Base-by-base conservation (phyloP, 2,888 invertebrate genomes). In the Limnephilus lunatus region DNA sequence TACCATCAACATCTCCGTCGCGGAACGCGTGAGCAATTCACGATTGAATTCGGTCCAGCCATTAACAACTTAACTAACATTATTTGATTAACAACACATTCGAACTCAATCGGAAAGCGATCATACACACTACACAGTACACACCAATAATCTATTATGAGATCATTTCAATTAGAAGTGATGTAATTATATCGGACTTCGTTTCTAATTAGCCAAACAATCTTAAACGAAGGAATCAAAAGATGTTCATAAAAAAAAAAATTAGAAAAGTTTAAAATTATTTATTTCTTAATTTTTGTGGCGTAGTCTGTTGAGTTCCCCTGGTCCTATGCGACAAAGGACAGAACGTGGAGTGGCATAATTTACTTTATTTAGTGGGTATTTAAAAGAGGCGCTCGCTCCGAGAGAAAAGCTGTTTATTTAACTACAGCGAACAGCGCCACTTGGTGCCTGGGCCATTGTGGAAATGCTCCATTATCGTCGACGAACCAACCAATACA, bases 321-420 rank as follows among this genome's bases (percentile, higher is more conserved):
- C 88, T 89, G 88, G 80, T 32, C 80, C 11, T 44, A 48, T 4
- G 19, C 44, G 90, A 90, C 82, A 90, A 93, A 90, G 87, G 92
- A 86, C 80, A 82, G 91, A 90, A 90, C 93, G 93, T 92, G 91
- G 92, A 90, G 91, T 89, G 91, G 93, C 93, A 93, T 93, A 93
- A 92, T 93, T 92, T 93, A 93, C 92, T 93, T 93, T 93, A 93
- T 93, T 93, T 93, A 93, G 93, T 90, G 92, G 93, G 91, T 89
- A 92, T 92, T 93, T 93, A 93, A 93, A 92, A 93, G 92, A 92
- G 81, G 92, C 90, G 92, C 92, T 90, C 92, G 85, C 90, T 82
- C 83, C 92, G 83, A 91, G 92, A 89, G 92, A 89, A 93, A 91
- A 89, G 85, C 91, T 93, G 93, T 93, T 93, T 93, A 93, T 93